Conservation (phyloP, 2,113 vertebrate species). For the Aptenodytes patagonicus region DNA sequence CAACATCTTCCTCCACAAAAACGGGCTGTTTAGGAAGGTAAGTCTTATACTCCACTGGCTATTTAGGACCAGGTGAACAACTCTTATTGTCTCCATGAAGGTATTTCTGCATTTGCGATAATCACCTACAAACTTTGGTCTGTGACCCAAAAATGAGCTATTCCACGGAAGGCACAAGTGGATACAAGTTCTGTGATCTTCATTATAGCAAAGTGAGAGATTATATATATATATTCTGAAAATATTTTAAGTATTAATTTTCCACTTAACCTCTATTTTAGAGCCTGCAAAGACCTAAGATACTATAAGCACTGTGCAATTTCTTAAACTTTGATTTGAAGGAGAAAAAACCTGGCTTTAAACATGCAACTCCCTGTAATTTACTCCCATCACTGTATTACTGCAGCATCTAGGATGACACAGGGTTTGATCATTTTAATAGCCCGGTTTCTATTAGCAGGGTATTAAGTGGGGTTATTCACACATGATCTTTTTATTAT, state of each 20-base stretch:
- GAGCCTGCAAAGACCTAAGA: neutral
- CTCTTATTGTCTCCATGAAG: neutral
- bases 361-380: neutral
- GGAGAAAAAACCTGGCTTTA: neutral
- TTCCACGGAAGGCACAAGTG: neutral
- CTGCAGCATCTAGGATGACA: neutral
- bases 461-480: neutral
- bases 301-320: neutral
- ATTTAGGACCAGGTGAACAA: neutral
- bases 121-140: neutral
- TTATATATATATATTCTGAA: neutral
- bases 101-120: neutral
- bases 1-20: neutral
- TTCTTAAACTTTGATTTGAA: neutral
- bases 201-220: neutral
- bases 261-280: neutral
- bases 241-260: neutral
- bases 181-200: neutral
- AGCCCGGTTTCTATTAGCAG: neutral
- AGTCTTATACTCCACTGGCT: rapidly evolving
- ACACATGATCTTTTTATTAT: neutral
- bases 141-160: neutral
- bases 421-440: neutral
- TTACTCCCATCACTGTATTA: neutral
- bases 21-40: neutral